Conservation (phyloP, 2,113 vertebrate species). For the Salvelinus fontinalis region DNA sequence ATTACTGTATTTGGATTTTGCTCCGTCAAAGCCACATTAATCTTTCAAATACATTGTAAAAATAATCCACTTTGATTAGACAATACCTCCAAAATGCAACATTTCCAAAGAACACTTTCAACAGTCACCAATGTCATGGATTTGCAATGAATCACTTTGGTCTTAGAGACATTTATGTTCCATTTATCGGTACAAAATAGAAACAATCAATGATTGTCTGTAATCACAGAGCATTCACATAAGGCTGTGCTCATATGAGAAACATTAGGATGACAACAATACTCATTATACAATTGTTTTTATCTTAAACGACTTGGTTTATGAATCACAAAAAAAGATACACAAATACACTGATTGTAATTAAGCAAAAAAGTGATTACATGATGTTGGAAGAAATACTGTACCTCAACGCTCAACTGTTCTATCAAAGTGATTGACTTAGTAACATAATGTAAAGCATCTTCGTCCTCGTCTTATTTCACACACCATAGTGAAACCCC, state of each 20-base stretch:
- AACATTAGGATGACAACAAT: constrained; percentile 24
- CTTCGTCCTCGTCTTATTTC: too few relatives aligned
- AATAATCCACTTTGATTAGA: constrained; percentile 22
- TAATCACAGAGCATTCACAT: constrained; percentile 40
- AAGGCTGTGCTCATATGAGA: constrained; percentile 39
- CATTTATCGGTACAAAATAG: constrained; percentile 33
- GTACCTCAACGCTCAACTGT: too few relatives aligned
- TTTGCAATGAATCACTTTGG: constrained; percentile 41
- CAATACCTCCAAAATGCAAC: background rate
- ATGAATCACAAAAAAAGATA: constrained; percentile 51
- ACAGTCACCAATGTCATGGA: background rate
- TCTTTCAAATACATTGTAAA: constrained; percentile 3
- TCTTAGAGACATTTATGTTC: constrained; percentile 32
- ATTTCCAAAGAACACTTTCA: background rate
- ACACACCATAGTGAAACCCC: background rate
- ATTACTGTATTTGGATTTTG: background rate
- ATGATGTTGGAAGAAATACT: constrained; percentile 33
- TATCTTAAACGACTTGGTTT: constrained; percentile 40
- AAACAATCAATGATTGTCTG: constrained; percentile 66
- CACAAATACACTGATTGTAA: constrained; percentile 63
- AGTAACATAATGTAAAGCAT: too few relatives aligned
- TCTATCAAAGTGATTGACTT: too few relatives aligned
- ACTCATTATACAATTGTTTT: background rate
- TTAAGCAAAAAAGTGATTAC: constrained; percentile 55
- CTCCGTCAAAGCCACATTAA: background rate